Base-by-base conservation (phyloP, 2,797 vertebrate genomes). In the Cirrhinus molitorella region DNA sequence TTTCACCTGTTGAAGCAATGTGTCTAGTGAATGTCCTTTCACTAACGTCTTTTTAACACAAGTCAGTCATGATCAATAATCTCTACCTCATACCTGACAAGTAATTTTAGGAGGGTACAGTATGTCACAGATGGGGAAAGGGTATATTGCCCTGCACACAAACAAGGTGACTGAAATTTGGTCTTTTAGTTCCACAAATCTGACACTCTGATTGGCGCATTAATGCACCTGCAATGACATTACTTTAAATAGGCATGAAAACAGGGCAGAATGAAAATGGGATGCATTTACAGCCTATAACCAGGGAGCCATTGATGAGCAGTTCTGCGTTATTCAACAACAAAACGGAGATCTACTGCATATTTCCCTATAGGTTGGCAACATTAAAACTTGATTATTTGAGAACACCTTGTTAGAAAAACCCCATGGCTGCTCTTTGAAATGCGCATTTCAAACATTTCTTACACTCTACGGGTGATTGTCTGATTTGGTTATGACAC, bases 331-430 rank as follows among this genome's bases (percentile, higher is more conserved):
- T 94, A 91, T 92, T 91, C 89, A 91, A 90, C 85, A n/a, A 86
- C 88, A 92, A 92, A 82, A 91, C 91, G 84, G 84, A 93, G 90
- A 92, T 93, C 90, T 94, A 94, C 93, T 93, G 91, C 94, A 93
- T 94, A 94, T 94, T 93, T 93, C 93, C 93, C 94, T 87, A 87
- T 86, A 91, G 93, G 92, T 85, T 88, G 87, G 91, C 90, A 91
- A 93, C 94, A 94, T 94, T 94, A 93, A 94, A 90, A 86, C 88
- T 89, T 84, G 93, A 92, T 94, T 95, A 94, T 94, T 94, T 92
- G 94, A 94, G 94, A 94, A 94, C 92, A 93, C 91, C 93, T 94
- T 94, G 92, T 95, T 94, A 94, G 88, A 91, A 91, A 94, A 93
- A 92, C 91, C 93, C 92, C 92, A 92, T 92, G 93, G 91, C 92